Base-by-base conservation (phyloP, 2,888 invertebrate species). In the Aphodius granarius region DNA sequence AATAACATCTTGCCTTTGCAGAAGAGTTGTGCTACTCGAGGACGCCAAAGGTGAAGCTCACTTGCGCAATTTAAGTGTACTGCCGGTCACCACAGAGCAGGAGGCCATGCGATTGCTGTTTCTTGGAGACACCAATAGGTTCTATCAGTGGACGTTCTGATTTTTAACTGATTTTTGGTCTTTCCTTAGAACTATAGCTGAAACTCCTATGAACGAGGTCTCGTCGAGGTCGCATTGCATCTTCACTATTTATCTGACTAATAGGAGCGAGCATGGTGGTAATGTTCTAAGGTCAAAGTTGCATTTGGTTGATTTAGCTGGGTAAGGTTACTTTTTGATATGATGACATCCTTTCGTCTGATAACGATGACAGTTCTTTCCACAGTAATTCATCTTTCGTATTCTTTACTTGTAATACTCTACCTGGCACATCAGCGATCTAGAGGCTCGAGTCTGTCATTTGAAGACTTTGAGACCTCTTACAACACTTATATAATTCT, bases 151-250 rank as follows among this genome's bases (percentile, higher is more conserved):
- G n/a, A n/a, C 9, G 17, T 13, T 66, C 3, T 19, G 20, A n/a
- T 17, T 66, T 2, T 66, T 6, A 13, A 43, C 20, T 66, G 13
- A 66, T n/a, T n/a, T 66, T 66, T n/a, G n/a, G n/a, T 19, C 16
- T 19, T 20, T 9, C n/a, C n/a, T 20, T 78, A 89, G 90, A 76
- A 87, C 87, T 0, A 88, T 88, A 21, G 88, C 89, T 0, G 89
- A 89, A 79, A 90, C 90, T 0, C 89, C 89, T n/a, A 86, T 89
- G 86, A 90, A 90, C 81, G 87, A 87, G 66, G 86, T 85, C 75
- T 90, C 90, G 0, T 89, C 89, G 3, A 86, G 90, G 80, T 90
- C 90, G 0, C 90, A 90, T 79, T 90, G 90, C 79, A 88, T 90
- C 77, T 89, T 90, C 81, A 90, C 89, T n/a, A 86, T 90, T 66